A percentile compares a stretch with the other conserved stretches of the same genome.
These are phyloP conservation scores for Lasaia peninsularis DNA, from an alignment of 1,140 invertebrate species.

Conservation along the genomic window DNA sequence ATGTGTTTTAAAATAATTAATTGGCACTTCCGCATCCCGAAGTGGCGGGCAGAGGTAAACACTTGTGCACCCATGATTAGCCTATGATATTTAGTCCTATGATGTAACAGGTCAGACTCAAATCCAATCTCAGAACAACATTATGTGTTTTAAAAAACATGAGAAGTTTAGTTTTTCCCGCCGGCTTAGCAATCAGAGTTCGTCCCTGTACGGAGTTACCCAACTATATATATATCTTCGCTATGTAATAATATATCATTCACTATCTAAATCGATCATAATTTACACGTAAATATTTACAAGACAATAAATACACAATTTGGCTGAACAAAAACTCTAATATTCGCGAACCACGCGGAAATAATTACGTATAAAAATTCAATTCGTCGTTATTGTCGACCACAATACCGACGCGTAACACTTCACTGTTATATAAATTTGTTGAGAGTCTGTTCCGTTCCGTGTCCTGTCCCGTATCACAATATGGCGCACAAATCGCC, in stretches of 20 bases:
- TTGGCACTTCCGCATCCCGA: too few species aligned
- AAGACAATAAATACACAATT: slow-evolving; percentile 69
- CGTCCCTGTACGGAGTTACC: too few species aligned
- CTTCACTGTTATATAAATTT: slow-evolving; percentile 37
- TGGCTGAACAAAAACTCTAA: slow-evolving; percentile 51
- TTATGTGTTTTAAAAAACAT: too few species aligned
- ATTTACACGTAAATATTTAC: slow-evolving; percentile 68
- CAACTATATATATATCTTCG: slow-evolving; percentile 32
- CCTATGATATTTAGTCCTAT: too few species aligned
- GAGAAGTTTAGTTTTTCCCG: too few species aligned
- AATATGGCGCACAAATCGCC: not conserved
- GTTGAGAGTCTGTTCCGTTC: slow-evolving; percentile 34
- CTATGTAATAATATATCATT: slow-evolving; percentile 53
- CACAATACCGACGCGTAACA: slow-evolving; percentile 30
- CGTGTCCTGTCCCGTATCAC: slow-evolving; percentile 13
- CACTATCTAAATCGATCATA: slow-evolving; percentile 65
- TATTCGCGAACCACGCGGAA: slow-evolving; percentile 24
- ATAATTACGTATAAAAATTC: slow-evolving; percentile 21
- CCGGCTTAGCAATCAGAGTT: too few species aligned
- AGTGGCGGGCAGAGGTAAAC: too few species aligned
- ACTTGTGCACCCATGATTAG: too few species aligned
- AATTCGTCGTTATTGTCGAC: slow-evolving; percentile 42
- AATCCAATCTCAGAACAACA: too few species aligned
- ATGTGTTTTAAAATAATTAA: too few species aligned
- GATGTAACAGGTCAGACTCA: too few species aligned